phyloP scores from a whole-genome alignment of 2,888 invertebrate species.

The Acrobasis repandana region DNA sequence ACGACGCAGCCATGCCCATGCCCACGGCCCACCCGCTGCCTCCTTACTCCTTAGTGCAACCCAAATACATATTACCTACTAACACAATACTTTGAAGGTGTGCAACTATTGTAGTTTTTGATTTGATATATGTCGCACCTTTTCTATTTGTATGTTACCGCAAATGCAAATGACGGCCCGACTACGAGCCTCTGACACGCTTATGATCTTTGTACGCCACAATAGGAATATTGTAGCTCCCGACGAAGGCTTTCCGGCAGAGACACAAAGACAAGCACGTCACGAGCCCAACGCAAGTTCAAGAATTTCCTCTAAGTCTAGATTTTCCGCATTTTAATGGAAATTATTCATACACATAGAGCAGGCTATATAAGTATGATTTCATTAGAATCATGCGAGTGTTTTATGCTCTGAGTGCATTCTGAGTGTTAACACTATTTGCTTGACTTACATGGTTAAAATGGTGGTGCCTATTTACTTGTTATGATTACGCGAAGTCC shows the following conservation, averaged over 20 bases:
- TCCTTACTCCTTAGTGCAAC: no score
- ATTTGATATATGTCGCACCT: no score
- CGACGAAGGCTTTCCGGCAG: not conserved
- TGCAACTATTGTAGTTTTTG: no score
- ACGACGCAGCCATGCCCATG: no score
- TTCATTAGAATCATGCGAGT: not conserved
- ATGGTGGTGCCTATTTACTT: no score
- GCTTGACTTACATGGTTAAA: not conserved
- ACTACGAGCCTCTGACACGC: not conserved
- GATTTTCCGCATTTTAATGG: slow-evolving; percentile 7
- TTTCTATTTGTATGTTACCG: no score
- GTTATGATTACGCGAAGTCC: not conserved
- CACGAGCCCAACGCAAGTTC: not conserved
- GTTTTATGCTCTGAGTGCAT: not conserved
- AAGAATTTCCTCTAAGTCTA: not conserved
- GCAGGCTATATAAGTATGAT: not conserved
- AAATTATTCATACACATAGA: not conserved
- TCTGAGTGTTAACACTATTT: not conserved
- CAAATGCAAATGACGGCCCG: not conserved
- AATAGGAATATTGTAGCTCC: slow-evolving; percentile 1
- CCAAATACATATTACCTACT: no score
- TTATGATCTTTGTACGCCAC: slow-evolving; percentile 6
- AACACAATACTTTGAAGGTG: no score
- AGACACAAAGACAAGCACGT: not conserved
- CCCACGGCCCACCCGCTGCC: no score